Evolutionary conservation across 2,113 vertebrate genomes (phyloP).

Genomic region (Cinclus cinclus): DNA sequence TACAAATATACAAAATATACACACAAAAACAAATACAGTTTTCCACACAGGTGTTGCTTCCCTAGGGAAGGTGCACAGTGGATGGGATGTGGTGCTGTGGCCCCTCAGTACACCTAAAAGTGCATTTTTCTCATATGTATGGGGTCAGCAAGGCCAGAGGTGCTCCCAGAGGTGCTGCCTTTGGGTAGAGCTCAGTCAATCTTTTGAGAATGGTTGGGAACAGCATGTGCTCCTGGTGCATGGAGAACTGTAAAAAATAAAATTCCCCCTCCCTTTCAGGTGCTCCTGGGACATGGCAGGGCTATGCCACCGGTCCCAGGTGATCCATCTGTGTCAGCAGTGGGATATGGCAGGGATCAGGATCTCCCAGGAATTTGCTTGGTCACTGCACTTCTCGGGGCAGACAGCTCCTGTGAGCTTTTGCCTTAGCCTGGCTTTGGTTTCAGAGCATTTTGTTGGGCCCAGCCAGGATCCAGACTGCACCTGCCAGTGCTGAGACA

Average conservation of each 20-base stretch:
- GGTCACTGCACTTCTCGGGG: neutral
- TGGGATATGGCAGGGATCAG: accelerated
- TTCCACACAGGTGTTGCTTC: neutral
- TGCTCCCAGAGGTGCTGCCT: neutral
- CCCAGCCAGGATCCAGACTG: accelerated
- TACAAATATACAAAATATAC: too few species aligned
- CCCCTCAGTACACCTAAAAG: neutral
- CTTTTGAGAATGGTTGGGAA: neutral
- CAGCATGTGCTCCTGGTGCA: accelerated
- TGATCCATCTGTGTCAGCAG: accelerated
- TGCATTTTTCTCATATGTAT: accelerated
- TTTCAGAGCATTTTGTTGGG: neutral
- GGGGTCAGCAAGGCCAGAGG: neutral
- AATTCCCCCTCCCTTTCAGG: neutral
- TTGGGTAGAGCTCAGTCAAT: neutral
- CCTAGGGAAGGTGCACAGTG: accelerated
- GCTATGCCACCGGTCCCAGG: accelerated
- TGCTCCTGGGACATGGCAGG: accelerated
- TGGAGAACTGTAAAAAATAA: neutral
- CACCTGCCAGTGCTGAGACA: neutral
- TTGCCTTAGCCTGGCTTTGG: accelerated
- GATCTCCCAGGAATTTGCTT: neutral
- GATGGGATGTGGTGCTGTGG: neutral
- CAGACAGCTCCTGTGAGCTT: neutral
- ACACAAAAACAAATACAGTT: neutral